Conservation (phyloP, 1,140 invertebrate species). For the Megalonaias nervosa region DNA sequence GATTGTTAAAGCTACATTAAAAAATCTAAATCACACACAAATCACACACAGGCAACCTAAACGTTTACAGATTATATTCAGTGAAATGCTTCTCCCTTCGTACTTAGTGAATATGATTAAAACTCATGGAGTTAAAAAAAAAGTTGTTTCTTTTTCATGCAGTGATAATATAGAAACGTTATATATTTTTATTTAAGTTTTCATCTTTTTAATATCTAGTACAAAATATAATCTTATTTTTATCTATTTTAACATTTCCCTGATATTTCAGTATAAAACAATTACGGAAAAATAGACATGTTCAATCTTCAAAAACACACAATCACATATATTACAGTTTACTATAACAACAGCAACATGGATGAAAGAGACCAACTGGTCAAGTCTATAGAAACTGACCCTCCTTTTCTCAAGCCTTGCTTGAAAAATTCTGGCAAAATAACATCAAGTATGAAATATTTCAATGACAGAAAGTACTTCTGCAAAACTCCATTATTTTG, state of each 20-base stretch:
- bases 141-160: neutral
- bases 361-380: constrained; percentile 6
- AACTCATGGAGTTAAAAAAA: neutral
- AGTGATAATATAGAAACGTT: constrained; percentile 3
- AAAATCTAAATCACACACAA: no score
- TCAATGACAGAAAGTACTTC: no score
- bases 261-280: constrained; percentile 32
- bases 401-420: constrained; percentile 6
- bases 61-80: neutral
- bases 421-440: neutral
- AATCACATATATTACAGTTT: neutral
- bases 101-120: constrained; percentile 3
- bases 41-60: no score
- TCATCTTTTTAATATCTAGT: constrained; percentile 29
- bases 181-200: constrained; percentile 17
- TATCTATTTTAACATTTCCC: constrained; percentile 33
- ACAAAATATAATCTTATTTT: constrained; percentile 38
- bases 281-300: constrained; percentile 13
- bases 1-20: no score
- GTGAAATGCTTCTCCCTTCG: neutral
- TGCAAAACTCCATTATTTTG: no score
- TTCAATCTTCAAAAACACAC: neutral
- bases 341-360: constrained; percentile 16
- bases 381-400: constrained; percentile 1
- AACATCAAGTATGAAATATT: constrained; percentile 1